Conservation (phyloP, 2,888 invertebrate genomes). For the Pseudococcus viburni region DNA sequence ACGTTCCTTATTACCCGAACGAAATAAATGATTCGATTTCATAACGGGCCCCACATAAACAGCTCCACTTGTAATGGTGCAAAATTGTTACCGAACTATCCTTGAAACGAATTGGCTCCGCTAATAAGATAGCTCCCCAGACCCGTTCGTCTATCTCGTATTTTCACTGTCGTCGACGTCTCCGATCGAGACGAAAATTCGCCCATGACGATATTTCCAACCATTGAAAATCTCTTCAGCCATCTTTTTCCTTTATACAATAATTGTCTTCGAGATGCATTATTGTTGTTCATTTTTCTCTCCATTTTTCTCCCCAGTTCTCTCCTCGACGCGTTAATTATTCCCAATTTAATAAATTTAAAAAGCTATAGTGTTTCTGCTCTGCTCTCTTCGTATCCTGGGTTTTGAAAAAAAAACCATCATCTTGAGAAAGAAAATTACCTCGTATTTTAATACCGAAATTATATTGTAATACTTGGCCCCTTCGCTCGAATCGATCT, state of each 20-base stretch:
- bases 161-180: neutral
- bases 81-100: conserved; percentile 37
- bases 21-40: conserved; percentile 36
- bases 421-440: neutral
- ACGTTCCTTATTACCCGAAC: neutral
- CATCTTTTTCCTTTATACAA: neutral
- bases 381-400: neutral
- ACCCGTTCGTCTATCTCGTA: neutral
- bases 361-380: neutral
- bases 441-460: neutral
- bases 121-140: conserved; percentile 36
- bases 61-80: conserved; percentile 15
- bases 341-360: neutral
- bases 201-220: conserved; percentile 1
- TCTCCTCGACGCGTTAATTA: neutral
- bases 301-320: neutral
- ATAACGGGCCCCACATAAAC: neutral
- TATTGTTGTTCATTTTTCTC: neutral
- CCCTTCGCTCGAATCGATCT: neutral
- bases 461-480: neutral
- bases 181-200: neutral
- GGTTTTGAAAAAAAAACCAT: no score
- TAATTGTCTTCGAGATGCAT: conserved; percentile 12
- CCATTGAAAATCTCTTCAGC: neutral
- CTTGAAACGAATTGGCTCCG: conserved; percentile 38